Conservation (phyloP, 2,888 invertebrate genomes). For the Mystacides longicornis region DNA sequence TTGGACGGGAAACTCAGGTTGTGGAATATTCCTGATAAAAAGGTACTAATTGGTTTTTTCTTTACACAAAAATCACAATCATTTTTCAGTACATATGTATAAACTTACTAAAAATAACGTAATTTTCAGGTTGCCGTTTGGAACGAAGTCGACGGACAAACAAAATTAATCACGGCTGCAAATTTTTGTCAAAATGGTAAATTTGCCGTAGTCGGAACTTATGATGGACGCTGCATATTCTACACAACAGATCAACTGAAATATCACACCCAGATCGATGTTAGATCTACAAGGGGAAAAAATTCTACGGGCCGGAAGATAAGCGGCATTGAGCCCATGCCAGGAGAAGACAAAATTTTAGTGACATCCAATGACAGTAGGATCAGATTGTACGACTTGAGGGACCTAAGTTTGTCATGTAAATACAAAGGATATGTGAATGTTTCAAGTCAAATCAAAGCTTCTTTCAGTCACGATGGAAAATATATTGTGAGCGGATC, state of each 20-base stretch:
- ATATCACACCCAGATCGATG: constrained; percentile 96
- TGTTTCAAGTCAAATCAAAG: constrained; percentile 94
- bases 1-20: constrained; percentile 95
- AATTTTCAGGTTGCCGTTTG: constrained; percentile 81
- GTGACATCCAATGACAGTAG: constrained; percentile 98
- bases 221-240: constrained; percentile 97
- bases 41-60: constrained; percentile 42
- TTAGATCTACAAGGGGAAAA: constrained; percentile 87
- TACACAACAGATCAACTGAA: constrained; percentile 97
- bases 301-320: constrained; percentile 93
- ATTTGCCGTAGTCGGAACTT: constrained; percentile 96
- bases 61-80: too few species aligned
- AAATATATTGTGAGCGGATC: constrained; percentile 96
- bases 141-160: constrained; percentile 92
- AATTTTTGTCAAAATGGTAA: constrained; percentile 97
- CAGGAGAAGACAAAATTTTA: constrained; percentile 88
- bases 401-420: constrained; percentile 91
- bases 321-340: constrained; percentile 95
- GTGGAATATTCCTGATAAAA: constrained; percentile 99
- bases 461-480: constrained; percentile 95
- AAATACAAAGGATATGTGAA: constrained; percentile 93
- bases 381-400: constrained; percentile 88
- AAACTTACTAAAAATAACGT: too few species aligned
- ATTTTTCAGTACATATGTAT: too few species aligned
- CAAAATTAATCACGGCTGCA: constrained; percentile 91